Evolutionary conservation across 1,140 invertebrate genomes (phyloP).

Genomic region (Cyclargus thomasi): DNA sequence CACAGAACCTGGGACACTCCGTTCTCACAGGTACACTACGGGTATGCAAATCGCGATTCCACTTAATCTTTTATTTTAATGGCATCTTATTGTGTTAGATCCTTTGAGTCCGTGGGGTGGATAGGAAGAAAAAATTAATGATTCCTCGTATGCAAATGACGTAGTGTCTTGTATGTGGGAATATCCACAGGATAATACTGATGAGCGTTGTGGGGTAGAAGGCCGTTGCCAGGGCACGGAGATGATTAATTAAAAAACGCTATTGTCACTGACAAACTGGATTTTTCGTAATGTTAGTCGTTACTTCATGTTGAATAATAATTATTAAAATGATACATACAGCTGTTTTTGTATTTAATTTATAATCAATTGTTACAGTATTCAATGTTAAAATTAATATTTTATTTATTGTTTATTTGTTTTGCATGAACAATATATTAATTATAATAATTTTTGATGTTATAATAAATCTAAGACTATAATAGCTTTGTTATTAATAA

Average conservation of each 20-base stretch:
- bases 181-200: conserved; percentile 26
- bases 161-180: conserved; percentile 57
- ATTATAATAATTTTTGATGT: no score
- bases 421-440: no score
- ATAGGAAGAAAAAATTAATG: conserved; percentile 65
- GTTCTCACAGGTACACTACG: conserved; percentile 55
- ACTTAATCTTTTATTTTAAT: conserved; percentile 74
- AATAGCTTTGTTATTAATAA: no score
- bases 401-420: no score
- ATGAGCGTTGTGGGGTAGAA: conserved; percentile 35
- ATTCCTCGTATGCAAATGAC: conserved; percentile 66
- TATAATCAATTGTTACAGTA: no score
- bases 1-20: conserved; percentile 44
- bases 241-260: conserved; percentile 20
- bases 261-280: conserved; percentile 3
- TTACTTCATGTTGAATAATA: no score
- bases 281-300: conserved; percentile 5
- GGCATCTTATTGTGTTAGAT: conserved; percentile 64
- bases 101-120: conserved; percentile 55
- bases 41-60: conserved; percentile 64
- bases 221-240: conserved; percentile 30
- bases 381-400: no score
- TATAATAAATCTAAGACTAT: no score
- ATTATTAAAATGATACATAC: no score
- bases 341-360: no score